Conservation (phyloP, 2,797 vertebrate genomes). For the Balearica regulorum region DNA sequence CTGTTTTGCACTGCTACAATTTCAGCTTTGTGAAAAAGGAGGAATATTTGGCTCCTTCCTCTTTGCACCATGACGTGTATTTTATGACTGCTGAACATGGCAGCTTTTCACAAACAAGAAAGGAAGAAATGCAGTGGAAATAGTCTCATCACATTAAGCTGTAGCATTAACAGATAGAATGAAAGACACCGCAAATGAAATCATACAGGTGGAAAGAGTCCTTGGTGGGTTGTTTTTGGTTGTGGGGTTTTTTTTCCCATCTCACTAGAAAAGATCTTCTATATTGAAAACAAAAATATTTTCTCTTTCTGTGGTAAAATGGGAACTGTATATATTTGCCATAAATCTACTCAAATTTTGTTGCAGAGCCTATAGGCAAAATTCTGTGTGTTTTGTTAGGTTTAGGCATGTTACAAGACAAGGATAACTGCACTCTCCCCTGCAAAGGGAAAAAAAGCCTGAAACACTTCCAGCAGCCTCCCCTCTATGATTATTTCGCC, state of each 20-base stretch:
- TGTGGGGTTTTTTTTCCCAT: too few relatives aligned
- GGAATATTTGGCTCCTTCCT: not conserved
- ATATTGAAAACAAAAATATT: not conserved
- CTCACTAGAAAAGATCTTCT: not conserved
- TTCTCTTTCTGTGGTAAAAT: not conserved
- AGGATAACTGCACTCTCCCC: not conserved
- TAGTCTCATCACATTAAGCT: not conserved
- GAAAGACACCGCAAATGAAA: not conserved
- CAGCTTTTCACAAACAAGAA: not conserved
- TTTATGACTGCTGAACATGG: not conserved
- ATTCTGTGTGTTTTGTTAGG: not conserved
- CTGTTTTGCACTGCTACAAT: not conserved
- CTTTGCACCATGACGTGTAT: not conserved
- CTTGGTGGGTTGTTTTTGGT: not conserved
- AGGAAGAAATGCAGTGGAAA: not conserved
- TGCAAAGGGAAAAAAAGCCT: not conserved
- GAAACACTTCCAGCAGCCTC: not conserved
- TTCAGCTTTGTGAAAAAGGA: not conserved
- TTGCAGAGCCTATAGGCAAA: not conserved
- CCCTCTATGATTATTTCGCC: not conserved
- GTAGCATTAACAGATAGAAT: not conserved
- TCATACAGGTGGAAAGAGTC: not conserved
- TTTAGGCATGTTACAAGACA: not conserved
- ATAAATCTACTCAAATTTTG: not conserved
- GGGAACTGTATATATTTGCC: not conserved